Conservation (phyloP, 2,888 invertebrate genomes). For the Lithophane semibrunnea region DNA sequence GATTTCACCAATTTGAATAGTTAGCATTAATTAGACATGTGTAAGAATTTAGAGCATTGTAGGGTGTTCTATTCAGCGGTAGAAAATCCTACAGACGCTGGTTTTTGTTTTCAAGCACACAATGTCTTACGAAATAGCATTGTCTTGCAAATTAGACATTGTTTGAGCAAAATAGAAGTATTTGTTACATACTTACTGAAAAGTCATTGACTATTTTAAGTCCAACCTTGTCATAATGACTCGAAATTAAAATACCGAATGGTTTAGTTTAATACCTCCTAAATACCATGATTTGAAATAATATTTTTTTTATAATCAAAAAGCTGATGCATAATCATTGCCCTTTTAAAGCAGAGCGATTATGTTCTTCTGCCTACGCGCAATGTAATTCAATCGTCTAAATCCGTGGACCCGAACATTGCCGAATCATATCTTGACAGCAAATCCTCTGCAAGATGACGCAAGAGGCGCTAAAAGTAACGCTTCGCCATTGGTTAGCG, state of each 20-base stretch:
- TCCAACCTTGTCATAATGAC: constrained; percentile 17
- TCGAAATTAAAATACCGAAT: background rate
- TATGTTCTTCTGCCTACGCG: constrained; percentile 44
- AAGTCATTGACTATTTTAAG: background rate
- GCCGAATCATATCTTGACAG: constrained; percentile 36
- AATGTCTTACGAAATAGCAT: constrained; percentile 33
- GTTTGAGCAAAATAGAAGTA: constrained; percentile 19
- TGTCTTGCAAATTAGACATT: constrained; percentile 48
- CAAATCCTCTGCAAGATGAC: constrained; percentile 52
- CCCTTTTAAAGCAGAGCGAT: constrained; percentile 24
- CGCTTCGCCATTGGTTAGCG: constrained; percentile 42
- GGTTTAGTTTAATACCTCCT: too few relatives aligned
- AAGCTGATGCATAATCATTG: background rate
- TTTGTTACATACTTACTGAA: constrained; percentile 9
- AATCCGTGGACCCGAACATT: constrained; percentile 29
- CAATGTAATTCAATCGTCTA: constrained; percentile 37
- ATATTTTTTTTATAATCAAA: too few relatives aligned
- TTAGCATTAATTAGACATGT: constrained; percentile 55
- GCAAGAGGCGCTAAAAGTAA: constrained; percentile 57
- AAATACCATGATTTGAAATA: too few relatives aligned
- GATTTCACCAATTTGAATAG: constrained; percentile 51
- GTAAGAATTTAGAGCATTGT: background rate
- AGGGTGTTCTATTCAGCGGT: background rate
- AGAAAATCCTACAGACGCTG: constrained; percentile 24
- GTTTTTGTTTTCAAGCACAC: constrained; percentile 45